Conservation (phyloP, 92 coral and sea anemone genomes). For the Porites evermanni region DNA sequence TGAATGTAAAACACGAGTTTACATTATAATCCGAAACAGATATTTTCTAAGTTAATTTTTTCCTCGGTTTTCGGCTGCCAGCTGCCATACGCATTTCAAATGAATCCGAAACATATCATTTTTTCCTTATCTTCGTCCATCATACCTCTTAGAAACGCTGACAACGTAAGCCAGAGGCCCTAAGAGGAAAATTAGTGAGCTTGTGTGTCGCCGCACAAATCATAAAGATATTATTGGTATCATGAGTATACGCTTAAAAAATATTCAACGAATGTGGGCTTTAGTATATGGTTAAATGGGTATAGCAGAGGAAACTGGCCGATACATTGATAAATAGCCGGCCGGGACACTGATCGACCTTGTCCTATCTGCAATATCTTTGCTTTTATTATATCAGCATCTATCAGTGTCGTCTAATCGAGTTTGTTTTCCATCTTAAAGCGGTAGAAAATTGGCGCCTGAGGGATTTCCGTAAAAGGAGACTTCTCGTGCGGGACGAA, state of each 20-base stretch:
- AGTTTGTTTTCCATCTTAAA: background rate
- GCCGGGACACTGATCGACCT: background rate
- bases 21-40: constrained; percentile 2
- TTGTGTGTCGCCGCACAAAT: constrained; percentile 18
- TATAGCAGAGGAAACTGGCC: background rate
- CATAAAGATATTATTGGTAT: background rate
- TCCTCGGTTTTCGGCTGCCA: background rate
- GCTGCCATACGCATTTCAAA: constrained; percentile 25
- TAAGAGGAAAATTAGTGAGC: constrained; percentile 16
- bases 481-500: background rate
- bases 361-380: background rate
- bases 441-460: constrained; percentile 41
- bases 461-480: constrained; percentile 11
- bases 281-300: background rate
- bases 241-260: background rate
- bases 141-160: constrained; percentile 39
- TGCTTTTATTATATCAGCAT: background rate
- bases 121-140: constrained; percentile 35
- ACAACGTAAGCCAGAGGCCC: background rate
- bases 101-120: constrained; percentile 5
- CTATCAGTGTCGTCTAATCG: background rate
- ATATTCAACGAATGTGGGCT: constrained; percentile 8
- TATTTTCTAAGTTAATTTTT: background rate
- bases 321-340: background rate
- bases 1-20: background rate